phyloP scores from a whole-genome alignment of 2,797 vertebrate genomes.

The Myiotriccus ornatus region DNA sequence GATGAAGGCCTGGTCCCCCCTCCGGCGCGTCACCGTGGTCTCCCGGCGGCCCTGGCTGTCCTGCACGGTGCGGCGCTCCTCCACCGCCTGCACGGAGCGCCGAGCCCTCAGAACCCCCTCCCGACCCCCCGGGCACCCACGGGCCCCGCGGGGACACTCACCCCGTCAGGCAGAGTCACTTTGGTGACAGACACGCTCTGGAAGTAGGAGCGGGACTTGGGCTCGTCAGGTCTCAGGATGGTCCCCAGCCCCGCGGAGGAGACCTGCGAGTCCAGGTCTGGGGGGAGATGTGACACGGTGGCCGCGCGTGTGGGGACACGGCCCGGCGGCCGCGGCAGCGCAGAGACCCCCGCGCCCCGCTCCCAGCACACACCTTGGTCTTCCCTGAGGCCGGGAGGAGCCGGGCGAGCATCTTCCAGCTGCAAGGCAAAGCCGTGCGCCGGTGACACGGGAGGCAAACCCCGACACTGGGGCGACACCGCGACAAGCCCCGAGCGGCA shows the following conservation, averaged over 20 bases:
- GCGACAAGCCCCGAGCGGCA: background rate
- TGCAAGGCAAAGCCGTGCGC: constrained; percentile 13
- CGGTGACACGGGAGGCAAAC: accelerated
- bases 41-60: constrained; percentile 84
- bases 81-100: constrained; percentile 74
- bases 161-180: constrained; percentile 89
- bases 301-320: accelerated
- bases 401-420: constrained; percentile 25
- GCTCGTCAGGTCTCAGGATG: constrained; percentile 73
- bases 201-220: constrained; percentile 76
- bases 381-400: constrained; percentile 38
- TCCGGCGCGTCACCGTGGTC: constrained; percentile 76
- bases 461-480: accelerated
- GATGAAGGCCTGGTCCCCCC: constrained; percentile 40
- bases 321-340: too few species aligned
- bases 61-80: constrained; percentile 85
- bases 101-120: background rate
- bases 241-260: constrained; percentile 85
- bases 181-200: constrained; percentile 88
- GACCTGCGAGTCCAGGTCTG: constrained; percentile 89
- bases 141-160: background rate
- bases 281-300: accelerated
- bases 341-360: accelerated
- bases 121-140: accelerated
- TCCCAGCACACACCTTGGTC: constrained; percentile 69